Base-by-base conservation (phyloP, 2,113 vertebrate genomes). In the Spea bombifrons region DNA sequence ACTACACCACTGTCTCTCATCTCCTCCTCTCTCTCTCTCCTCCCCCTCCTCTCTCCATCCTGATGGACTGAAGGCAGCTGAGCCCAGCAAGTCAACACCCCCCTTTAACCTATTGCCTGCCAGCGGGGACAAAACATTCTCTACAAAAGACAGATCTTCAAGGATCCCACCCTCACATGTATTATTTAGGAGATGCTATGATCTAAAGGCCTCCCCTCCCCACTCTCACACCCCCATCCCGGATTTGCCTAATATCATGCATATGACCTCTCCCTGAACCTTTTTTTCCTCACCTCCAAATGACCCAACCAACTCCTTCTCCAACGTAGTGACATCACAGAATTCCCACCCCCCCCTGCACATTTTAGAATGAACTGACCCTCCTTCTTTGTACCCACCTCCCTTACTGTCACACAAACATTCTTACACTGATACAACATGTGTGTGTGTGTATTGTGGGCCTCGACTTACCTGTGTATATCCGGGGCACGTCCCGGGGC, bases 61-160 rank as follows among this genome's bases (percentile, higher is more conserved):
- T 79, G 70, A 66, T 79, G 70, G 77, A 79, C 77, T 73, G 61
- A 65, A 73, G 71, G 77, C 77, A 79, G 77, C 77, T 79, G 77
- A 79, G 61, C 70, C 77, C 70, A 30, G 70, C 70, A 79, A 79
- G 77, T 73, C 70, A 73, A 79, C 77, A 73, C 68, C 69, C 76
- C 49, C n/a, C 77, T 64, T 79, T 79, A 79, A 79, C 77, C 70
- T 52, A 73, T 66, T 79, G 61, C 63, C 44, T 79, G 70, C 76
- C 69, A 59, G 70, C 45, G 66, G 70, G 49, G 77, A 66, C 76
- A 73, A 70, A 73, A 46, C 61, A 73, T 44, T 67, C 47, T 30
- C n/a, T 73, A 79, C 77, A 79, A 79, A 79, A 49, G 69, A 4
- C 61, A 55, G 68, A 8, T 16, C 69, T 46, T 53, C 71, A 61